phyloP scores from a whole-genome alignment of 2,797 vertebrate genomes.

The Phataginus tricuspis region DNA sequence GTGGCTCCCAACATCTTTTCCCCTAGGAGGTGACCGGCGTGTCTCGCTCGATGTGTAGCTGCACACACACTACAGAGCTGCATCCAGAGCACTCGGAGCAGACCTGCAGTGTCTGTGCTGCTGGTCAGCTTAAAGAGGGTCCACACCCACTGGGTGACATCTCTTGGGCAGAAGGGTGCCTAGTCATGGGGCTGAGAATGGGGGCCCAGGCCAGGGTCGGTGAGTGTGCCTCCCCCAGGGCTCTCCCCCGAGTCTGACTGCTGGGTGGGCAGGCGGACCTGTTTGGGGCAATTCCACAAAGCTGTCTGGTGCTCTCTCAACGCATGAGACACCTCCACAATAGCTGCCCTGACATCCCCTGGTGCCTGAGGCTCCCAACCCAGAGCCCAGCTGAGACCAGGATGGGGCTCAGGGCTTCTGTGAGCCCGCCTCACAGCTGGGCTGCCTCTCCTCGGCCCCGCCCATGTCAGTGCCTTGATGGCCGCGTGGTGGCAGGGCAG shows the following conservation, averaged over 20 bases:
- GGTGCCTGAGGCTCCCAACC: not conserved
- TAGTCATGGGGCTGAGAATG: too few species aligned
- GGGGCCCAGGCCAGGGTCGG: not conserved
- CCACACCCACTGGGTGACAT: accelerated
- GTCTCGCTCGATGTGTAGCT: not conserved
- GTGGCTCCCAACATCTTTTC: not conserved
- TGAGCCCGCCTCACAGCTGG: too few species aligned
- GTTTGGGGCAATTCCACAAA: not conserved
- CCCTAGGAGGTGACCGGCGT: accelerated
- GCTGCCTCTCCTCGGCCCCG: not conserved
- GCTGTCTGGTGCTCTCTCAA: not conserved
- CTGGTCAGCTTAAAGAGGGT: not conserved
- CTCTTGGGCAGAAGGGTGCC: not conserved
- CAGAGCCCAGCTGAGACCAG: too few species aligned
- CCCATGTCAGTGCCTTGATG: not conserved
- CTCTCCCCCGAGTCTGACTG: not conserved
- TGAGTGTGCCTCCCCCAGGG: not conserved
- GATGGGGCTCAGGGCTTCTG: too few species aligned
- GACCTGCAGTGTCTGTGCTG: not conserved
- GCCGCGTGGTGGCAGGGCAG: not conserved
- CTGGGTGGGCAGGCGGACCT: not conserved
- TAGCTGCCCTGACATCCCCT: accelerated
- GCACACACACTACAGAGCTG: accelerated
- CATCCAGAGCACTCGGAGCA: not conserved
- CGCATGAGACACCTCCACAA: accelerated